Conservation (phyloP, 2,888 invertebrate genomes). For the Eristalis tenax region DNA sequence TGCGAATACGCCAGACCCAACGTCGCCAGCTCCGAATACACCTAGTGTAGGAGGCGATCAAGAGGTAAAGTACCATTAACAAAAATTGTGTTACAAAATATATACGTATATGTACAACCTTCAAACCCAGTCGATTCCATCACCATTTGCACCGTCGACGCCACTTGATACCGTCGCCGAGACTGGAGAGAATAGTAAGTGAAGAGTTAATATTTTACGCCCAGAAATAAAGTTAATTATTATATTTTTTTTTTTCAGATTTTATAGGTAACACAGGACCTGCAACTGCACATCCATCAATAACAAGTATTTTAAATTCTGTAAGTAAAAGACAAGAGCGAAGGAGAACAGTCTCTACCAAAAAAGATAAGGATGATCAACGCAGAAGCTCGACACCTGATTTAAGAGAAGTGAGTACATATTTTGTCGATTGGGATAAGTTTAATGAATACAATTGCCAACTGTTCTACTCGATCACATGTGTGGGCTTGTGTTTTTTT, state of each 20-base stretch:
- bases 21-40: conserved; percentile 83
- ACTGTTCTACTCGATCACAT: too few relatives aligned
- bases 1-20: conserved; percentile 88
- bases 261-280: conserved; percentile 47
- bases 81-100: not conserved
- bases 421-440: not conserved
- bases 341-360: conserved; percentile 79
- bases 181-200: conserved; percentile 73
- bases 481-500: too few relatives aligned
- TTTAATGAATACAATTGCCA: too few relatives aligned
- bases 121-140: conserved; percentile 78
- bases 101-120: conserved; percentile 1
- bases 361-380: conserved; percentile 77
- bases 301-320: conserved; percentile 57
- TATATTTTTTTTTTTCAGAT: conserved; percentile 18
- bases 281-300: conserved; percentile 50
- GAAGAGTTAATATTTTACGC: not conserved
- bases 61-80: conserved; percentile 74
- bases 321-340: conserved; percentile 76
- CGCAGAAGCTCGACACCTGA: conserved; percentile 83
- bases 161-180: conserved; percentile 76
- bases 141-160: conserved; percentile 77
- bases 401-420: conserved; percentile 80
- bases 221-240: not conserved
- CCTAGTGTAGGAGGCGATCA: conserved; percentile 78